Base-by-base conservation (phyloP, 2,113 vertebrate genomes). In the Dryoscopus gambensis region DNA sequence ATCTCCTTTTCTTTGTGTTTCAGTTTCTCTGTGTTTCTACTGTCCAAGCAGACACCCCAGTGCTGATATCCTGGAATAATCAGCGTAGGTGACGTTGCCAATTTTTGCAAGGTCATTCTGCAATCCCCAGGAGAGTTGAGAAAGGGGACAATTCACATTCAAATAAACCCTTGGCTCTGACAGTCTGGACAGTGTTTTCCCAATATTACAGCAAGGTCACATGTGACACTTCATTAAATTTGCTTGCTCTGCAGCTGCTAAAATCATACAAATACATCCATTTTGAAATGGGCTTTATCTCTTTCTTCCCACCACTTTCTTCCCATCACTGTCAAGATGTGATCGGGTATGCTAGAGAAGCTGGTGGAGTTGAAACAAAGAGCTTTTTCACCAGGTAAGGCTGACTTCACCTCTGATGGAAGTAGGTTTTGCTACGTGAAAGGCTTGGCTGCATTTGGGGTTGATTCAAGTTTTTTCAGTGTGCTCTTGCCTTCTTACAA, bases 21-120 rank as follows among this genome's bases (percentile, higher is more conserved):
- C 31, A 46, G 24, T 46, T 57, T 75, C 24, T 55, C 19, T 21
- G 16, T 42, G 14, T 52, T 68, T 42, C 40, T 74, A 8, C 33
- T 60, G 18, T 60, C 64, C 17, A 40, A 53, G 30, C 31, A 79
- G 62, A 68, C 91, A n/a, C 31, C 3, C 5, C 25, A n/a, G 24
- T 62, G 74, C 71, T 60, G 87, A 2, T 8, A 56, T 37, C 9
- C 27, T 28, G 22, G 7, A 59, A 49, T 44, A 71, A 69, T 27
- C 30, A 42, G 10, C 0, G 0, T 11, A 49, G 17, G 20, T 50
- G 21, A 42, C 17, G 49, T 23, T 60, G 44, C 18, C 2, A 1
- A 2, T 60, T 79, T 30, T 60, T 77, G 1, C 53, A 56, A 59
- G 70, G 49, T 57, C 35, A 33, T 55, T 30, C 14, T 30, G 15